These are phyloP conservation scores for Dicaeum eximium DNA, from an alignment of 2,113 vertebrate species.

Conservation along the genomic window DNA sequence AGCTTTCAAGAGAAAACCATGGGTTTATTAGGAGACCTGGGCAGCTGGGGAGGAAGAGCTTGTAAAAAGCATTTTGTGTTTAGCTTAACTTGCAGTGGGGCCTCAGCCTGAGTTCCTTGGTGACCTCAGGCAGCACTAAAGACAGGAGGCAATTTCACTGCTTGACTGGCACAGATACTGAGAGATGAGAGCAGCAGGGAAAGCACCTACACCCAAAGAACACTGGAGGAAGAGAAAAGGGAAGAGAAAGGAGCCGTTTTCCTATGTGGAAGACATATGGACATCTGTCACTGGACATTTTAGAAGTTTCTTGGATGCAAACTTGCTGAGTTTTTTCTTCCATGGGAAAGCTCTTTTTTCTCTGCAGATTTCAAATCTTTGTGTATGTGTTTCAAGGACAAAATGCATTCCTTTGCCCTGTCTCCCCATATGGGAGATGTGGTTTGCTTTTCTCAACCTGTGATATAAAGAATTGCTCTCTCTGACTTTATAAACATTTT, in stretches of 20 bases:
- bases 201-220: not conserved
- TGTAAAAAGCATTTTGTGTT: not conserved
- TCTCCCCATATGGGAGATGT: too few relatives aligned
- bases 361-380: too few relatives aligned
- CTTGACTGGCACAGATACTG: not conserved
- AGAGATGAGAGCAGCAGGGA: not conserved
- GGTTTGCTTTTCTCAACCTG: too few relatives aligned
- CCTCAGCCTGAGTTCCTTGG: not conserved
- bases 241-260: not conserved
- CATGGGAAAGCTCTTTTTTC: too few relatives aligned
- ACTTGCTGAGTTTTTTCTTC: too few relatives aligned
- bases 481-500: too few relatives aligned
- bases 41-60: constrained; percentile 43
- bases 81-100: not conserved
- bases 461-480: too few relatives aligned
- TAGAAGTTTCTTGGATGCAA: too few relatives aligned
- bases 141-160: not conserved
- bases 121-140: not conserved
- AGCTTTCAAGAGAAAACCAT: not conserved
- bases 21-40: not conserved
- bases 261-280: accelerated
- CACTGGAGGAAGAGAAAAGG: not conserved
- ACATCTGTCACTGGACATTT: too few relatives aligned
- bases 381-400: too few relatives aligned
- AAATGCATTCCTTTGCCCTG: too few relatives aligned